Evolutionary conservation across 2,113 vertebrate species (phyloP), one percentile per base, ranked within the genome.

Genomic region (Trochalopteron elliotii): DNA sequence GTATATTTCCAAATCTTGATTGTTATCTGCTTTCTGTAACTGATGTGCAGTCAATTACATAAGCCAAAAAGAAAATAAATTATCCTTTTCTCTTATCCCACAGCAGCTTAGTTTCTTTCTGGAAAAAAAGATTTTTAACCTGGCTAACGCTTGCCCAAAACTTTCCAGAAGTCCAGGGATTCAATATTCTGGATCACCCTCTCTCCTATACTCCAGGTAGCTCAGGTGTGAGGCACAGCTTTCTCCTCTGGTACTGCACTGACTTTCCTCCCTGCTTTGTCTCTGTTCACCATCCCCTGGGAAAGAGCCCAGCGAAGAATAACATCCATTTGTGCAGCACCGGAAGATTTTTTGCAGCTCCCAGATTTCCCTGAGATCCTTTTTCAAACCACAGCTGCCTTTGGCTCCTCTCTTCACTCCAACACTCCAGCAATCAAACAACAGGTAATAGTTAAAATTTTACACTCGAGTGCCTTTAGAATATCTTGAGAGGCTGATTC

Each of bases 391-490:
- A 28, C 69, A 21, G 42, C 52, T 77, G 83, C 89, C 77, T 67
- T 16, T 23, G 47, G 35, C 61, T 82, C 56, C 39, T 59, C 33
- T 75, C 39, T 13, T 47, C 57, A 12, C 60, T 71, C 74, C 2
- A 10, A 39, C 45, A 31, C 27, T 55, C 16, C 49, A 85, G 76
- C 59, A 55, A 39, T 52, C 87, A 65, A 47, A 87, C 7, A 2
- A 74, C 35, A 93, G 40, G 56, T 47, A 64, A 67, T 6, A 87
- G 56, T 42, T 82, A 45, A 47, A 81, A 78, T 81, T 59, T 75
- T 22, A 84, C 0, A 0, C 84, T 64, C 0, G 0, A 89, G 44
- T 0, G 0, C 64, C 87, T 87, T 70, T 4, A 57, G 33, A 49
- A 59, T 40, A 40, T 70, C 40, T 56, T 70, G 47, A 15, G 2